phyloP scores from a whole-genome alignment of 2,888 invertebrate species.

The Agrotis segetum region DNA sequence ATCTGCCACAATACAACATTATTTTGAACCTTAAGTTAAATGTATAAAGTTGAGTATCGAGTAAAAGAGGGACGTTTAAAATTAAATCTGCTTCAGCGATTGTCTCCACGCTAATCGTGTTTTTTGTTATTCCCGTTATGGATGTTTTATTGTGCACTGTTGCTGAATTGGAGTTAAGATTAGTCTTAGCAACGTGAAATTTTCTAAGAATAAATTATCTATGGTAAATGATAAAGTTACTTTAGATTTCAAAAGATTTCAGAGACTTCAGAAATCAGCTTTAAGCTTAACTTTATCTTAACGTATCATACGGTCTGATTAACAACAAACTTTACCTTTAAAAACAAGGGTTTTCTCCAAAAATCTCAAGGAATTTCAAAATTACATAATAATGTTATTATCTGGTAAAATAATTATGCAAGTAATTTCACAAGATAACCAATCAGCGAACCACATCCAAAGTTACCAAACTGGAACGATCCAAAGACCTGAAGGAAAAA shows the following conservation, averaged over 20 bases:
- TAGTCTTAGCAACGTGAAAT: constrained; percentile 15
- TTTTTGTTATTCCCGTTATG: constrained; percentile 75
- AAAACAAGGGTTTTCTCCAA: constrained; percentile 5
- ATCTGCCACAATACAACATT: constrained; percentile 24
- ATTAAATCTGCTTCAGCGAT: constrained; percentile 78
- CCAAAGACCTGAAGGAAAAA: constrained; percentile 45
- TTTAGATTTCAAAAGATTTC: not conserved
- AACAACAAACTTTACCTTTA: not conserved
- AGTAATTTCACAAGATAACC: constrained; percentile 58
- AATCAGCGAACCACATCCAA: constrained; percentile 54
- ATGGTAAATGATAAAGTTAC: not conserved
- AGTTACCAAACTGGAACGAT: constrained; percentile 56
- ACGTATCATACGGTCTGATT: not conserved
- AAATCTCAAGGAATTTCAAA: constrained; percentile 18
- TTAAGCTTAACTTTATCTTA: not conserved
- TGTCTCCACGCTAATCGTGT: constrained; percentile 82
- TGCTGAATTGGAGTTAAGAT: constrained; percentile 32
- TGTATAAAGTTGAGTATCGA: constrained; percentile 56
- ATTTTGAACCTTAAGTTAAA: constrained; percentile 53
- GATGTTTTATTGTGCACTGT: constrained; percentile 60
- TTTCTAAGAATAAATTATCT: not conserved
- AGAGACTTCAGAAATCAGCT: not conserved
- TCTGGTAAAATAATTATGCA: constrained; percentile 21
- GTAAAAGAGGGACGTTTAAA: constrained; percentile 66
- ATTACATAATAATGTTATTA: constrained; percentile 33